These are phyloP conservation scores for Dendrolimus kikuchii DNA, from an alignment of 1,140 invertebrate species.

Conservation along the genomic window DNA sequence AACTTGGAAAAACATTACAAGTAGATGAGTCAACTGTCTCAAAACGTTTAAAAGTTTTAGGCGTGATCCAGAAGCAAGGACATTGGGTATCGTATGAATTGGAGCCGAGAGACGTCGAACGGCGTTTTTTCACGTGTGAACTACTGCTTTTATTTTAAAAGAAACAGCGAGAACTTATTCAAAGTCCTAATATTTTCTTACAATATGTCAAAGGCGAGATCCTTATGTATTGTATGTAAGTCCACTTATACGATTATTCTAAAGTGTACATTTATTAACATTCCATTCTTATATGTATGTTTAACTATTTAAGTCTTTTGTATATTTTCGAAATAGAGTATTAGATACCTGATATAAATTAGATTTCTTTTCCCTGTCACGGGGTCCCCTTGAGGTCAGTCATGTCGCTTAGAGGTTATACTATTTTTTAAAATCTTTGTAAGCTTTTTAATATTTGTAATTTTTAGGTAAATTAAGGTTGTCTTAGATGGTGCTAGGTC, in stretches of 20 bases:
- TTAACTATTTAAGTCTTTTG: too few relatives aligned
- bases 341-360: conserved; percentile 16
- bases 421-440: not conserved
- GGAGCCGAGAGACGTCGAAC: conserved; percentile 2
- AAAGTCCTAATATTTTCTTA: too few relatives aligned
- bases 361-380: conserved; percentile 1
- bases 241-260: too few relatives aligned
- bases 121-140: conserved; percentile 4
- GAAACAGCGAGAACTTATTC: too few relatives aligned
- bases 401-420: not conserved
- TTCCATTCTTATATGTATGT: too few relatives aligned
- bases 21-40: not conserved
- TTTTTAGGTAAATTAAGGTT: conserved; percentile 18
- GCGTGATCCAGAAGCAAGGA: conserved; percentile 1
- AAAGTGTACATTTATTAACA: too few relatives aligned
- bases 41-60: not conserved
- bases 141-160: not conserved
- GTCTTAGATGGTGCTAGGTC: conserved; percentile 56
- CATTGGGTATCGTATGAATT: conserved; percentile 2
- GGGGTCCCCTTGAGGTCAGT: conserved; percentile 1
- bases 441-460: conserved; percentile 16
- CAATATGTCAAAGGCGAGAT: too few relatives aligned
- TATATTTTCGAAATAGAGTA: conserved; percentile 10
- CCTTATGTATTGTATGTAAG: too few relatives aligned
- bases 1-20: too few relatives aligned